Percentiles rank a stretch among this genome's conserved stretches.
These are phyloP conservation scores for Danio rerio DNA, from an alignment of 2,113 vertebrate species.

Conservation along the genomic window DNA sequence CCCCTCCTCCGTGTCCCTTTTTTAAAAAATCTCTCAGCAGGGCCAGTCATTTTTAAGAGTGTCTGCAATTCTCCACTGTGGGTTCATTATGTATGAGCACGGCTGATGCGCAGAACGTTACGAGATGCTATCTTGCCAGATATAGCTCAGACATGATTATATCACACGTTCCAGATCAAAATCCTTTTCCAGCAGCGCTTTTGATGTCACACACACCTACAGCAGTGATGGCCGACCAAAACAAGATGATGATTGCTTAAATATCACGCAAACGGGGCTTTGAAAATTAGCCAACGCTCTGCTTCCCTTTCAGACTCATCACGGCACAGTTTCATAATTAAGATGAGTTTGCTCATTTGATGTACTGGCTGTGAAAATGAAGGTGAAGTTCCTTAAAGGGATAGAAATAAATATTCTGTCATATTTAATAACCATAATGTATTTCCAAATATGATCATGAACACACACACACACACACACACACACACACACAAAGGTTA, in stretches of 20 bases:
- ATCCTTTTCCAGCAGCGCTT: background rate
- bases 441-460: too few relatives aligned
- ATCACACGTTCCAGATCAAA: constrained; percentile 18
- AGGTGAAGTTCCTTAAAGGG: background rate
- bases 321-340: background rate
- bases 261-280: background rate
- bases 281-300: background rate
- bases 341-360: background rate
- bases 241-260: constrained; percentile 1
- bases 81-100: constrained; percentile 11
- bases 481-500: too few relatives aligned
- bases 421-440: too few relatives aligned
- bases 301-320: background rate
- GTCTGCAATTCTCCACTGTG: background rate
- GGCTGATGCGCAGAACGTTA: background rate
- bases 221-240: background rate
- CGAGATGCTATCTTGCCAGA: constrained; percentile 26
- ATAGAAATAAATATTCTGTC: too few relatives aligned
- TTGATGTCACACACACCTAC: background rate
- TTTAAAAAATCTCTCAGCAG: background rate
- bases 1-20: background rate
- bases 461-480: too few relatives aligned
- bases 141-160: constrained; percentile 14
- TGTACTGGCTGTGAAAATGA: background rate
- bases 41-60: background rate